Evolutionary conservation across 2,113 vertebrate species (phyloP).

Genomic region (Columba livia): DNA sequence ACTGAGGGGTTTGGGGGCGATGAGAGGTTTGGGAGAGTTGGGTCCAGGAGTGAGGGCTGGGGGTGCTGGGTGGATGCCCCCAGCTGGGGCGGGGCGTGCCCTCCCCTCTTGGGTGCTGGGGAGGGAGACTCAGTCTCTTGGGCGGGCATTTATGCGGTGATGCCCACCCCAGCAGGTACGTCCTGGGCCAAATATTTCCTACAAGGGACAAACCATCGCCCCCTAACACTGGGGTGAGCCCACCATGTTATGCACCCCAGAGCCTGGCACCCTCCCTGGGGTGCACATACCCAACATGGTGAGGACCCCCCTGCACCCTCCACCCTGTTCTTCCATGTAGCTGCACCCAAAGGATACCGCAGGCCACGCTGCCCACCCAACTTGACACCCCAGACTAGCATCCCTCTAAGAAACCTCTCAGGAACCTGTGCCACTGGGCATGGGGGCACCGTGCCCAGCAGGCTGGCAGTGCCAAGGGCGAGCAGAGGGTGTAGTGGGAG

Average conservation of each 20-base stretch:
- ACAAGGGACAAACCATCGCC: neutral
- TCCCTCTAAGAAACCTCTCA: fast-evolving
- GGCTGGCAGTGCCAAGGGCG: neutral
- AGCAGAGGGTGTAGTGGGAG: fast-evolving
- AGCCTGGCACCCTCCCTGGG: neutral
- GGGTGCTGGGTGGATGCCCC: neutral
- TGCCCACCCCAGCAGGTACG: neutral
- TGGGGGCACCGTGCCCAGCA: neutral
- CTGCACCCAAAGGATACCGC: neutral
- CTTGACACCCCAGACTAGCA: neutral
- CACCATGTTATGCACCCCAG: fast-evolving
- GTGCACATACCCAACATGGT: fast-evolving
- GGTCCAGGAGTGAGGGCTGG: neutral
- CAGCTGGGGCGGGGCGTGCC: neutral
- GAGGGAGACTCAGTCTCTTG: neutral
- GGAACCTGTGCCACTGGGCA: neutral
- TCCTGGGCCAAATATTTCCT: neutral
- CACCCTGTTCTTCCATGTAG: fast-evolving
- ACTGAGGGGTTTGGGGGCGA: too few relatives aligned
- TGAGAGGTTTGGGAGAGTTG: neutral
- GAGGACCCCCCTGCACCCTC: fast-evolving
- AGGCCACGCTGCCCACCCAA: neutral
- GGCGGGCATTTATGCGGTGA: neutral
- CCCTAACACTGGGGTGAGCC: neutral
- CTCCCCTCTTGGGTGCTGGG: neutral